These are phyloP conservation scores for Arenaria interpres DNA, from an alignment of 2,113 vertebrate genomes.

Conservation along the genomic window DNA sequence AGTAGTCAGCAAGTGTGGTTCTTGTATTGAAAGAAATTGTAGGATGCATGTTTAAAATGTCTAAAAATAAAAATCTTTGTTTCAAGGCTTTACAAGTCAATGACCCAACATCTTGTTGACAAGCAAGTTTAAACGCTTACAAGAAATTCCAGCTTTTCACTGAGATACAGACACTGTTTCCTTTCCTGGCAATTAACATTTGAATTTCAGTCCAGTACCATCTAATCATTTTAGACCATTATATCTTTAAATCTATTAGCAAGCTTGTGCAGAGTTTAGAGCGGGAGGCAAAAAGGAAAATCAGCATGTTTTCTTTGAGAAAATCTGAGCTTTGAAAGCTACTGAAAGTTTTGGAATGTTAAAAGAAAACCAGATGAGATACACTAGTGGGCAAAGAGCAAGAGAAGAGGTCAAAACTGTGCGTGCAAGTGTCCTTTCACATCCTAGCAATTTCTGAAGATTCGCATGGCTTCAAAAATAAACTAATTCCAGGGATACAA, in stretches of 20 bases:
- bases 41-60: not conserved
- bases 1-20: not conserved
- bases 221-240: not conserved
- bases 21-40: not conserved
- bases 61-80: not conserved
- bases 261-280: not conserved
- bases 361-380: not conserved
- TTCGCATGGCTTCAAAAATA: slow-evolving; percentile 8
- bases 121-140: not conserved
- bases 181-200: not conserved
- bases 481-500: not conserved
- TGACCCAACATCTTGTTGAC: not conserved
- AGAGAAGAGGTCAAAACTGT: slow-evolving; percentile 20
- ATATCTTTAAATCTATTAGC: not conserved
- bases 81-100: not conserved
- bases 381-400: not conserved
- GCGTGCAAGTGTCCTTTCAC: not conserved
- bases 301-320: not conserved
- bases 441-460: not conserved
- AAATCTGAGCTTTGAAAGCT: not conserved
- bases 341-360: not conserved
- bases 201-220: not conserved
- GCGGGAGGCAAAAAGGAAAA: not conserved
- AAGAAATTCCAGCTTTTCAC: not conserved
- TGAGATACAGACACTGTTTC: not conserved